Evolutionary conservation across 2,888 invertebrate species (phyloP), one percentile per base, ranked within the genome.

Genomic region (Drosophila percnosoma): DNA sequence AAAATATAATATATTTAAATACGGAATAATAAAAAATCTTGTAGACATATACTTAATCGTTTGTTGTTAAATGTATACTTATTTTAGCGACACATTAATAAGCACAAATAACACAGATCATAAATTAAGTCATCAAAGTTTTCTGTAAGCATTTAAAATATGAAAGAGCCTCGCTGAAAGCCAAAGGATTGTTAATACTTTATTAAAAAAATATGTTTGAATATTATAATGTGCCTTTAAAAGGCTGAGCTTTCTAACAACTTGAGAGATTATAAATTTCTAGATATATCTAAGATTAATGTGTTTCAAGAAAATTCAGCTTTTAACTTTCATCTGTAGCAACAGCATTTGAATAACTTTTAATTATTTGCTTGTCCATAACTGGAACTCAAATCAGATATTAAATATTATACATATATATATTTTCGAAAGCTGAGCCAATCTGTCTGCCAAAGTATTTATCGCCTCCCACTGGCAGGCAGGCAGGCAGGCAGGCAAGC

Each of bases 351-450:
- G 55, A 45, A 60, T 49, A 29, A 60, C 29, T 45, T 40, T 49
- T 42, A 48, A 48, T 48, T 48, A 21, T 24, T 59, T 18, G n/a
- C 29, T 18, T 52, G 34, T n/a, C 79, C 67, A 67, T 75, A 72
- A 67, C n/a, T 67, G 71, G 76, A 61, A 49, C 27, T 42, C 10
- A 62, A 78, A 78, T 80, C 78, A 54, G 80, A 80, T 75, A 52
- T 10, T 36, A 18, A 29, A 31, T 57, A 34, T 38, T 59, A 10
- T 51, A 31, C 31, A 40, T 48, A 29, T 11, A 34, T 52, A 8
- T 33, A 34, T 8, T 59, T 80, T 78, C 64, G 78, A 80, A 78
- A 78, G 78, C 62, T 75, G 60, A 72, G 77, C 78, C 76, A 78
- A 78, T 72, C 65, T 63, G 63, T 57, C 70, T 48, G 63, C 6